A percentile compares a stretch with the other conserved stretches of the same genome.
These are phyloP conservation scores for Apogon hyalosoma DNA, from an alignment of 2,797 vertebrate species.

Conservation along the genomic window DNA sequence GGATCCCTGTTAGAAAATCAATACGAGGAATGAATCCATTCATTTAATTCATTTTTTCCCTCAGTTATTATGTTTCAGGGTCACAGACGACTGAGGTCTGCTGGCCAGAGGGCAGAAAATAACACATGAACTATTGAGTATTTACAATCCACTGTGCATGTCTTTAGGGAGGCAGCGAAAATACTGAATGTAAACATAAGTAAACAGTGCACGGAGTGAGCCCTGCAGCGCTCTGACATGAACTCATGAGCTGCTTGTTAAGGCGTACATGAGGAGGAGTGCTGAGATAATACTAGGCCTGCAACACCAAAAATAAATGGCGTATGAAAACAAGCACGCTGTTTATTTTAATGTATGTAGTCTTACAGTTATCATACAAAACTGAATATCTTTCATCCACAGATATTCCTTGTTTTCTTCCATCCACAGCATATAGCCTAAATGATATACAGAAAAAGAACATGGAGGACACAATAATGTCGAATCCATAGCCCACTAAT, in stretches of 20 bases:
- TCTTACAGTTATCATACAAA: not conserved
- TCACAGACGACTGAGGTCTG: slow-evolving; percentile 13
- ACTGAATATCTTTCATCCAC: slow-evolving; percentile 2
- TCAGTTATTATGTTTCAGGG: slow-evolving; percentile 1
- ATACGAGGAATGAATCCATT: slow-evolving; percentile 28
- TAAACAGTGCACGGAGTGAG: slow-evolving; percentile 13
- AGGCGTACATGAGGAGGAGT: slow-evolving; percentile 4
- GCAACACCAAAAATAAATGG: too few species aligned
- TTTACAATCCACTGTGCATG: slow-evolving; percentile 16
- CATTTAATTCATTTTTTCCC: slow-evolving; percentile 7
- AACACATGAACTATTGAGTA: slow-evolving; percentile 21
- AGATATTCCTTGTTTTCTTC: too few species aligned
- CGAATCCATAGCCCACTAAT: slow-evolving; percentile 61
- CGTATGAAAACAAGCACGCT: too few species aligned
- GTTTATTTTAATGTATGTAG: not conserved
- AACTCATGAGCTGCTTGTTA: not conserved
- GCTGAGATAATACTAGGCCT: too few species aligned
- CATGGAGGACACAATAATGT: slow-evolving; percentile 61
- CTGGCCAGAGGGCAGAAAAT: slow-evolving; percentile 10
- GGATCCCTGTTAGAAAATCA: slow-evolving; percentile 35
- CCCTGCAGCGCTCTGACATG: slow-evolving; percentile 4
- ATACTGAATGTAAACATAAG: slow-evolving; percentile 9
- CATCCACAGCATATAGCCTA: slow-evolving; percentile 6
- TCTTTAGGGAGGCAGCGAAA: slow-evolving; percentile 13
- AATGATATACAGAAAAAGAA: slow-evolving; percentile 65